Conservation (phyloP, 2,113 vertebrate species). For the Elephas maximus region DNA sequence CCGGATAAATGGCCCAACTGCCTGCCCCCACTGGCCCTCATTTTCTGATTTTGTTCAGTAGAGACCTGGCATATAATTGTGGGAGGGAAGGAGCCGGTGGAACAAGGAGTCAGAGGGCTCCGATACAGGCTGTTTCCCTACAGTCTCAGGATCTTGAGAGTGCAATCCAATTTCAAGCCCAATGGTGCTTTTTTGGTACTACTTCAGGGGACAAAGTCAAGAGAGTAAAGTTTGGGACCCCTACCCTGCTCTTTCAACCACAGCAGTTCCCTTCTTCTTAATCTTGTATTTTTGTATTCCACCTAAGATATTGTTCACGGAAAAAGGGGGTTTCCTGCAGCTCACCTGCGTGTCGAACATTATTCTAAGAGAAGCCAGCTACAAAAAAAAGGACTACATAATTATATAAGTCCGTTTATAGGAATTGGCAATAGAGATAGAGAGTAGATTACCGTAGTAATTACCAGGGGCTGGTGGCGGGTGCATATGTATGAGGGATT, state of each 20-base stretch:
- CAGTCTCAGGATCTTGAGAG: fast-evolving
- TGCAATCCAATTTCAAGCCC: not conserved
- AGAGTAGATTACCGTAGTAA: not conserved
- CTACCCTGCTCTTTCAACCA: not conserved
- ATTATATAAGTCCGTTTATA: not conserved
- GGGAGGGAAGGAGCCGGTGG: not conserved
- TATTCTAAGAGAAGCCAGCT: not conserved
- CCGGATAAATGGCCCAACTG: not conserved
- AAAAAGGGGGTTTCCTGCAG: not conserved
- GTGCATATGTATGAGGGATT: too few species aligned
- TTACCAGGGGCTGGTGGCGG: fast-evolving
- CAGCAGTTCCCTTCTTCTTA: not conserved
- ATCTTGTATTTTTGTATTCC: fast-evolving
- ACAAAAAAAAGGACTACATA: not conserved
- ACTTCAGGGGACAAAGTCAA: not conserved
- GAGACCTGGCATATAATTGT: not conserved
- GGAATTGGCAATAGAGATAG: not conserved
- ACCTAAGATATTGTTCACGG: not conserved
- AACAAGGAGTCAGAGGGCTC: not conserved
- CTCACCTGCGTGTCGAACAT: not conserved
- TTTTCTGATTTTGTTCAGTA: fast-evolving
- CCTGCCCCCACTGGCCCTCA: fast-evolving
- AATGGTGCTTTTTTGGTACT: not conserved
- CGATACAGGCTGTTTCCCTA: too few species aligned
- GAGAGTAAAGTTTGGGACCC: not conserved